Conservation (phyloP, 2,888 invertebrate species). For the Zelleria hepariella region DNA sequence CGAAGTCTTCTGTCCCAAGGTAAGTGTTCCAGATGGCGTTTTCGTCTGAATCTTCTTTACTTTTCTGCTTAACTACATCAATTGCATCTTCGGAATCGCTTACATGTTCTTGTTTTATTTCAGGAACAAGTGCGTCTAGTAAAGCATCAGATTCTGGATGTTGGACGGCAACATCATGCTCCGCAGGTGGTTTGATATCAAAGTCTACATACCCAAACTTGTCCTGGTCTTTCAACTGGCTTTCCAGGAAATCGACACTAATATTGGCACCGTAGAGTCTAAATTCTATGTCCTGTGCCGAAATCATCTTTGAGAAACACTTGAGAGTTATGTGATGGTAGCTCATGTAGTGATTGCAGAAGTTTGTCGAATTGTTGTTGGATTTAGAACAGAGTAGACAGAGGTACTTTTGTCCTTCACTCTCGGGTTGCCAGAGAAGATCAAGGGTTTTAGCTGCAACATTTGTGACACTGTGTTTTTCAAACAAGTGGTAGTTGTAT, state of each 20-base stretch:
- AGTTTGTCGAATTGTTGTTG: constrained; percentile 33
- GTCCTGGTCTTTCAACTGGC: constrained; percentile 35
- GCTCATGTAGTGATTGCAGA: constrained; percentile 60
- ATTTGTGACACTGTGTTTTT: constrained; percentile 55
- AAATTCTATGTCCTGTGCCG: constrained; percentile 49
- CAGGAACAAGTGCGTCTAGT: constrained; percentile 26
- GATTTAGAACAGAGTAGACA: constrained; percentile 53
- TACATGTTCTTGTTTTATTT: constrained; percentile 26
- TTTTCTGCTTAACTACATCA: neutral
- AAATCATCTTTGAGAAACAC: constrained; percentile 48
- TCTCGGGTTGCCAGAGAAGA: constrained; percentile 45
- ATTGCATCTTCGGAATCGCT: constrained; percentile 15
- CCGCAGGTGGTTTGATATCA: constrained; percentile 23
- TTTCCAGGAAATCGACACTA: constrained; percentile 44
- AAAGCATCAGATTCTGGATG: constrained; percentile 13
- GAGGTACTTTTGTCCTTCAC: constrained; percentile 37
- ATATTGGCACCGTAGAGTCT: constrained; percentile 52
- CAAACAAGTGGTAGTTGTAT: constrained; percentile 47
- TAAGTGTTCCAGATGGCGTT: constrained; percentile 31
- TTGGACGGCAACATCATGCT: constrained; percentile 8
- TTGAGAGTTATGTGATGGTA: constrained; percentile 60
- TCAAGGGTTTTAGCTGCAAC: constrained; percentile 37
- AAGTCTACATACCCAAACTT: constrained; percentile 47
- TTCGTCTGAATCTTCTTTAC: constrained; percentile 8
- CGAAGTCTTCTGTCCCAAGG: constrained; percentile 56